Evolutionary conservation across 2,888 invertebrate genomes (phyloP).

Genomic region (Argynnis bischoffii): DNA sequence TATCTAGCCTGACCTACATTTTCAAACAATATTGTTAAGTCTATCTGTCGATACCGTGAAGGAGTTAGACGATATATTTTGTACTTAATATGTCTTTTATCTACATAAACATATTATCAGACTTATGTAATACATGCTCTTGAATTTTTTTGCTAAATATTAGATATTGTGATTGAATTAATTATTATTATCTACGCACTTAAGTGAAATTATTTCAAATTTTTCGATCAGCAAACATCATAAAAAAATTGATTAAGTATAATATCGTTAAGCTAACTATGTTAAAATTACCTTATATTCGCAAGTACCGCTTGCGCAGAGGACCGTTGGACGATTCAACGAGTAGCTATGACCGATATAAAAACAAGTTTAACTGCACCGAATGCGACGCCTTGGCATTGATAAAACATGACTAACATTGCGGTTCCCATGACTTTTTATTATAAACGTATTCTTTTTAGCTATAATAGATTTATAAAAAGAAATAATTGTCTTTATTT

Average conservation of each 20-base stretch:
- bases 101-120: no score
- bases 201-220: no score
- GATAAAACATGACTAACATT: constrained; percentile 65
- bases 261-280: neutral
- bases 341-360: constrained; percentile 52
- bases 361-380: constrained; percentile 61
- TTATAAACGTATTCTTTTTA: constrained; percentile 5
- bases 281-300: constrained; percentile 7
- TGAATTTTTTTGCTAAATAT: no score
- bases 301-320: constrained; percentile 38
- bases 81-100: neutral
- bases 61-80: constrained; percentile 2
- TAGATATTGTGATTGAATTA: no score
- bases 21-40: constrained; percentile 6
- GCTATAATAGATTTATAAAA: neutral
- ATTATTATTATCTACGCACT: no score
- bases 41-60: constrained; percentile 6
- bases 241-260: no score
- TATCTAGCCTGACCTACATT: constrained; percentile 21
- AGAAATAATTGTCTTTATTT: no score
- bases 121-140: no score
- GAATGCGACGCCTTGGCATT: constrained; percentile 74
- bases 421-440: constrained; percentile 12
- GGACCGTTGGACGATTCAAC: constrained; percentile 37
- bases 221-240: no score